Evolutionary conservation across 2,797 vertebrate species (phyloP), one percentile per base, ranked within the genome.

Genomic region (Cephalopachus bancanus): DNA sequence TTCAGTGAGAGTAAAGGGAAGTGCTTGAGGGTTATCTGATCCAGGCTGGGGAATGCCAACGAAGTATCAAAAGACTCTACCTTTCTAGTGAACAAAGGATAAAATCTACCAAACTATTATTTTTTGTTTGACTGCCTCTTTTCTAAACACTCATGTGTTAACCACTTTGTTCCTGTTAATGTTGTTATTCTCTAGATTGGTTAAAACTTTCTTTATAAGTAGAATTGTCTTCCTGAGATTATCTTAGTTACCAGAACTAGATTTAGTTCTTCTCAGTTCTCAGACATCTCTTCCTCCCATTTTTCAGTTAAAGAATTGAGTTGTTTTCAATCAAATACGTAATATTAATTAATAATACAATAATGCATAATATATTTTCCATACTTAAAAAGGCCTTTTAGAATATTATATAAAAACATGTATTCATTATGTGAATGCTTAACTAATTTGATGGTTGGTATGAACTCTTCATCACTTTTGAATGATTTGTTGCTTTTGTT

Each of bases 281-380:
- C 11, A 91, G 51, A 7, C 6, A 28, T 79, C 26, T 78, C 55
- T 86, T 69, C 30, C 22, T 53, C 55, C 16, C 60, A 3, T 96
- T 93, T 95, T 93, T 97, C 60, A 94, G 51, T 71, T 96, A 57
- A 88, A 88, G 20, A 93, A 91, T 88, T 95, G 30, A 85, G 57
- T 79, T 84, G 90, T 30, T 16, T 59, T 16, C 62, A 69, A 60
- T 84, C 22, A 71, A 69, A 94, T 59, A 64, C 20, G 33, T 55
- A 72, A 44, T 59, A 30, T 33, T 16, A 57, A 62, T 64, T 44
- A 44, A 19, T 71, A 71, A 37, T 37, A 69, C 5, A 91, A 65
- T 74, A 87, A 89, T 87, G 15, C 37, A 60, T 59, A 74, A 28
- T 86, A 11, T 53, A 15, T 83, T 53, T 87, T 85, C 87, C 11